These are phyloP conservation scores for Globodera ellingtonae DNA, from an alignment of 1,140 invertebrate species.

Conservation along the genomic window DNA sequence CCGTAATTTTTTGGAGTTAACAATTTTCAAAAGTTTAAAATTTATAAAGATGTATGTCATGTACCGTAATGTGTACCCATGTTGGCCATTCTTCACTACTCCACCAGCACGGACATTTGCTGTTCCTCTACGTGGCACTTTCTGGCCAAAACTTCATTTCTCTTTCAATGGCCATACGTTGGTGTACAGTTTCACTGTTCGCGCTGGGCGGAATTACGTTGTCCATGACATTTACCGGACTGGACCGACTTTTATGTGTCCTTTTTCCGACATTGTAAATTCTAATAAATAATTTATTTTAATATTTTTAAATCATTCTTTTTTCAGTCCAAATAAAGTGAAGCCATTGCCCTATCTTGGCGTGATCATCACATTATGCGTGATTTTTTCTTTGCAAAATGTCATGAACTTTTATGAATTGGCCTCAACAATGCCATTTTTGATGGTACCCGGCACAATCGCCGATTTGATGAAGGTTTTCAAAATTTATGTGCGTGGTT, in stretches of 20 bases:
- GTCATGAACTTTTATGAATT: background rate
- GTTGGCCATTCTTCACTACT: constrained; percentile 9
- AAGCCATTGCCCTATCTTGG: background rate
- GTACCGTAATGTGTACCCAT: background rate
- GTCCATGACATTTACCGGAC: constrained; percentile 15
- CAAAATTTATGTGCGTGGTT: background rate
- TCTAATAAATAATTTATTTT: too few species aligned
- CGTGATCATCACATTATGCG: background rate
- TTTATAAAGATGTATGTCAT: background rate
- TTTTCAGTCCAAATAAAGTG: background rate
- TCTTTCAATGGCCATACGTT: background rate
- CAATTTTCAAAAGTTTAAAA: background rate
- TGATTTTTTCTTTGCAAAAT: background rate
- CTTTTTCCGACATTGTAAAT: constrained; percentile 14
- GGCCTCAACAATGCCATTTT: background rate
- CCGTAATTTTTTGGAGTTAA: too few species aligned
- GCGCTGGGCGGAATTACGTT: background rate
- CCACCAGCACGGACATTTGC: constrained; percentile 13
- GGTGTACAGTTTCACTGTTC: constrained; percentile 18
- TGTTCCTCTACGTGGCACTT: constrained; percentile 19
- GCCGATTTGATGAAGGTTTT: constrained; percentile 13
- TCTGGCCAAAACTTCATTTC: constrained; percentile 16
- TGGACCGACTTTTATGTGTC: constrained; percentile 16
- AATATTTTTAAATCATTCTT: background rate
- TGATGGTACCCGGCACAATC: constrained; percentile 15